Base-by-base conservation (phyloP, 2,113 vertebrate genomes). In the Oreochromis aureus region DNA sequence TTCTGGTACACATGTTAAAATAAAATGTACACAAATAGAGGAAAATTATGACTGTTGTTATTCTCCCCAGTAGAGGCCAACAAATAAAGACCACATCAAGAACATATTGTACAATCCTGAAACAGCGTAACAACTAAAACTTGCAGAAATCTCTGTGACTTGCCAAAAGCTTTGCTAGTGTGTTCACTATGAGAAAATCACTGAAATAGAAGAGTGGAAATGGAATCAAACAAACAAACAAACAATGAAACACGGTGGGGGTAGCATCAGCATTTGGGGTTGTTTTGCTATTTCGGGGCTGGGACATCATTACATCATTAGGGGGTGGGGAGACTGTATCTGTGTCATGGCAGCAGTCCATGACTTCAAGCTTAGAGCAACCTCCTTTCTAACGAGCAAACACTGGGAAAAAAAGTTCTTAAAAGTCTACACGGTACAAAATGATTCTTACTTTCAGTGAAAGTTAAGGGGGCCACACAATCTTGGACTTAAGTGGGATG, bases 401-500 rank as follows among this genome's bases (percentile, higher is more conserved):
- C 81, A 81, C 81, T 59, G 81, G 46, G 13, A 11, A 79, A 66
- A 56, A 63, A 73, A 88, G 80, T 87, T 92, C 58, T 88, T 18
- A 36, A 86, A 86, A 89, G 83, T 91, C 88, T 66, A 63, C 10
- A 15, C 16, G 81, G 32, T 3, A 82, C 69, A 10, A 46, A 88
- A 81, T 79, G 53, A 89, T 87, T 94, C 86, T 86, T 61, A 86
- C 80, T 91, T 82, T 69, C 27, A 86, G 53, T 48, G 69, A 87
- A 91, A 85, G 89, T 84, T 92, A 84, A 88, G 71, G 27, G 81
- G 73, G 83, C 85, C 91, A 87, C 76, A 86, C 91, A 90, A 86
- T 94, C 81, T 87, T 73, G 24, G 87, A 86, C 85, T 92, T 92
- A 93, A 91, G 88, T 89, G 80, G 88, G 90, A 93, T 89, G 94